A percentile compares a stretch with the other conserved stretches of the same genome.
Conservation (phyloP, 2,797 vertebrate species). For the Pelodytes ibericus region DNA sequence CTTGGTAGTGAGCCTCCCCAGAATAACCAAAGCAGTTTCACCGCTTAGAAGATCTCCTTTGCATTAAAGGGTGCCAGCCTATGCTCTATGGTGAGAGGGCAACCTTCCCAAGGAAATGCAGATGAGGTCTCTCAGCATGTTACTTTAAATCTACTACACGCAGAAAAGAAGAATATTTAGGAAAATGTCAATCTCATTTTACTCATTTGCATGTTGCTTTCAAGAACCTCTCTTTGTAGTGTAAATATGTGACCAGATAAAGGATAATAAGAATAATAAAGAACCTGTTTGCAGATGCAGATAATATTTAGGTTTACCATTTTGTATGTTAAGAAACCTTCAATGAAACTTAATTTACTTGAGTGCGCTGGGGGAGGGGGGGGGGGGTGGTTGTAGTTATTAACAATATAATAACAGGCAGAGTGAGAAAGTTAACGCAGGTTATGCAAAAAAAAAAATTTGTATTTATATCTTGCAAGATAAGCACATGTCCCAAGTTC, state of each 20-base stretch:
- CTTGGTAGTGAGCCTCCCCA: too few species aligned
- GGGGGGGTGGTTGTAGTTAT: too few species aligned
- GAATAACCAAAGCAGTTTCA: too few species aligned
- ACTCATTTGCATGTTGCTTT: not conserved
- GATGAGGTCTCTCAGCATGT: not conserved
- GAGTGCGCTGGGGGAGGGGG: too few species aligned
- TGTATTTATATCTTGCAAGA: too few species aligned
- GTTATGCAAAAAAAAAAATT: too few species aligned
- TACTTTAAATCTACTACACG: not conserved
- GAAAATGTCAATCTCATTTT: not conserved
- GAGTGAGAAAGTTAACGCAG: too few species aligned
- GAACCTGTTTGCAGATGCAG: not conserved
- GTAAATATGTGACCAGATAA: not conserved
- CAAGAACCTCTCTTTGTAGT: not conserved
- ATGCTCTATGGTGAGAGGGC: not conserved
- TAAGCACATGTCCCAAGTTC: too few species aligned
- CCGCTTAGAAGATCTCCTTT: too few species aligned
- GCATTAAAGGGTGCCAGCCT: not conserved
- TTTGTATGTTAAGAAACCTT: too few species aligned
- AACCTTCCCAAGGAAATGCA: not conserved
- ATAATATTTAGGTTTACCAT: not conserved
- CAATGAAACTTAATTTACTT: too few species aligned
- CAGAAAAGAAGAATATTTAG: not conserved
- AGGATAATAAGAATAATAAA: not conserved
- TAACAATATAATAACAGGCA: too few species aligned